phyloP scores from a whole-genome alignment of 23 tunicate genomes.

The Pegea sp. region DNA sequence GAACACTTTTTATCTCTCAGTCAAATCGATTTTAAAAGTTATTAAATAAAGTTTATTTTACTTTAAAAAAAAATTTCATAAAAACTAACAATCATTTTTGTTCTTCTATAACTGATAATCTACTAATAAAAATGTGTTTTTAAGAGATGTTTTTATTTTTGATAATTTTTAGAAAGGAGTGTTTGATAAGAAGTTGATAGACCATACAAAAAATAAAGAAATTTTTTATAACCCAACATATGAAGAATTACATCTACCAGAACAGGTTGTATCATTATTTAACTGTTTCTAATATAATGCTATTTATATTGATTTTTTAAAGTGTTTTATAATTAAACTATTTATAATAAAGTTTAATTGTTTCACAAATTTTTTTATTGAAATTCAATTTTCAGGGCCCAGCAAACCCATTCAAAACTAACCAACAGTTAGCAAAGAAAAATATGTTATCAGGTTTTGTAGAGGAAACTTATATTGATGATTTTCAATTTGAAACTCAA shows the following conservation, averaged over 20 bases:
- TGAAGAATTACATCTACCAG: conserved; percentile 72
- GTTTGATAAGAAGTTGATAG: conserved; percentile 14
- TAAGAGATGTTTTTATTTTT: background rate
- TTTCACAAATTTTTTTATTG: background rate
- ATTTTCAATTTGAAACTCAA: conserved; percentile 91
- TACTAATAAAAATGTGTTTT: background rate
- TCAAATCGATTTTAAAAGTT: no score
- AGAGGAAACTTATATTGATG: conserved; percentile 62
- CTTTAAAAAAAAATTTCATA: no score
- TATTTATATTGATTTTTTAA: background rate
- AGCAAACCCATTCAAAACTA: conserved; percentile 71
- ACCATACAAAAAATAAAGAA: conserved; percentile 40
- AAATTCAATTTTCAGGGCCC: conserved; percentile 86
- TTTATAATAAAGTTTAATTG: background rate
- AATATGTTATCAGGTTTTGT: conserved; percentile 82
- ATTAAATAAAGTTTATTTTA: no score
- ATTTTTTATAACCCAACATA: conserved; percentile 83
- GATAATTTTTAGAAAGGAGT: conserved; percentile 24
- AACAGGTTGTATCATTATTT: conserved; percentile 41
- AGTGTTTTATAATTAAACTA: background rate
- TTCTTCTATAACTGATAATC: background rate
- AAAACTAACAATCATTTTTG: no score
- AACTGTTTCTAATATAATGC: no score
- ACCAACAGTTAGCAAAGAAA: conserved; percentile 69
- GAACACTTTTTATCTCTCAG: background rate